Evolutionary conservation across 2,113 vertebrate genomes (phyloP).

Genomic region (Prionailurus viverrinus): DNA sequence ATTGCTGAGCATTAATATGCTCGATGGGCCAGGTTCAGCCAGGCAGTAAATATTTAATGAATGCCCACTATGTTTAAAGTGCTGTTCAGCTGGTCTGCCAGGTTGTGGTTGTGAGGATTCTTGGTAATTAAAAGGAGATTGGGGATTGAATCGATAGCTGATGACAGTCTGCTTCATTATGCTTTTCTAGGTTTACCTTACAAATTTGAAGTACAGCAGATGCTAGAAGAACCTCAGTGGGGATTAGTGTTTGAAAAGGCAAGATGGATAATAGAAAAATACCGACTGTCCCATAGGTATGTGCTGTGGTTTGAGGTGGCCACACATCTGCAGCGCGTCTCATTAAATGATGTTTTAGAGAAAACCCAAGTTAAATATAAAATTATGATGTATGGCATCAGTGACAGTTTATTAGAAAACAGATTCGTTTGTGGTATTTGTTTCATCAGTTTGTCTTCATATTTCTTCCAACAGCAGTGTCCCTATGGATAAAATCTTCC

Average conservation of each 20-base stretch:
- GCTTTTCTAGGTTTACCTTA: conserved; percentile 93
- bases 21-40: not conserved
- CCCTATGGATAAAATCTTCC: conserved; percentile 95
- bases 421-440: conserved; percentile 17
- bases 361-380: conserved; percentile 46
- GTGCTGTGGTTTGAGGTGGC: conserved; percentile 32
- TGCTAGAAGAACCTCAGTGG: conserved; percentile 93
- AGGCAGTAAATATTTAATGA: conserved; percentile 65
- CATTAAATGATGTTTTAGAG: conserved; percentile 54
- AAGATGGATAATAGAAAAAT: conserved; percentile 97
- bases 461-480: conserved; percentile 90
- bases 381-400: conserved; percentile 10
- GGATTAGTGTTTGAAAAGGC: conserved; percentile 94
- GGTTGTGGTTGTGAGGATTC: conserved; percentile 48
- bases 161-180: conserved; percentile 56
- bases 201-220: conserved; percentile 94
- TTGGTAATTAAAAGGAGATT: conserved; percentile 67
- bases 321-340: conserved; percentile 54
- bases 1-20: conserved; percentile 60
- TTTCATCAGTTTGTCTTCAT: conserved; percentile 66
- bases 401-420: conserved; percentile 33
- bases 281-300: conserved; percentile 92
- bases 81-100: conserved; percentile 38
- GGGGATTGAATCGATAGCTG: conserved; percentile 54
- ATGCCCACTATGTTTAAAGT: conserved; percentile 28